Percentiles rank a stretch among this genome's conserved stretches.
Evolutionary conservation across 2,797 vertebrate genomes (phyloP).

Genomic region (Momotus momota): DNA sequence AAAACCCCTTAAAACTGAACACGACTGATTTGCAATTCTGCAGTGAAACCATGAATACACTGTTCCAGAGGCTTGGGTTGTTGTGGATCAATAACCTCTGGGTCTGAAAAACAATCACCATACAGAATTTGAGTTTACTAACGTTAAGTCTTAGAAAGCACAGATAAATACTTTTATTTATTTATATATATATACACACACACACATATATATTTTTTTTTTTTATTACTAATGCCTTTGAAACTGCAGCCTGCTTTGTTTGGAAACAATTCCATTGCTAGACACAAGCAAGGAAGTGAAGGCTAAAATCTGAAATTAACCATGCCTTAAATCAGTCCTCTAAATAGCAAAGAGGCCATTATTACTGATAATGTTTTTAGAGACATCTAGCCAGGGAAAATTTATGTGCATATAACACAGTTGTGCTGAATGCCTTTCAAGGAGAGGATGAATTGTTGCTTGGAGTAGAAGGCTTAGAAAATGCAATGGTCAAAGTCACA

Average conservation of each 20-base stretch:
- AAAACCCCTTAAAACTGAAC: background rate
- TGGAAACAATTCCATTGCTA: background rate
- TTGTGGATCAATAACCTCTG: background rate
- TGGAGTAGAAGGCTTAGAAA: conserved; percentile 29
- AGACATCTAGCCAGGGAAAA: background rate
- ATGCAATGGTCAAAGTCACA: background rate
- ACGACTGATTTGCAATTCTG: background rate
- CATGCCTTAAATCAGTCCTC: background rate
- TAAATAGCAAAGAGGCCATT: background rate
- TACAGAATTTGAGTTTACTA: background rate
- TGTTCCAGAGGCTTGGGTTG: background rate
- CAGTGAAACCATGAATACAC: background rate
- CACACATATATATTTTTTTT: background rate
- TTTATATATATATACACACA: background rate
- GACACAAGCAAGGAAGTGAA: background rate
- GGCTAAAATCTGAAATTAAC: conserved; percentile 28
- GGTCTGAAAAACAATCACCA: background rate
- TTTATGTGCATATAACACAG: background rate
- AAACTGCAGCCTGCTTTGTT: background rate
- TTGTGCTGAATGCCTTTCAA: background rate
- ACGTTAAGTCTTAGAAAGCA: background rate
- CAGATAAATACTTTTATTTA: background rate
- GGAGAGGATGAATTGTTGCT: background rate
- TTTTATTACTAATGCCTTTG: background rate
- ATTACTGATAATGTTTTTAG: conserved; percentile 17